Evolutionary conservation across 2,113 vertebrate genomes (phyloP), one percentile per base, ranked within the genome.

Genomic region (Microcebus murinus): DNA sequence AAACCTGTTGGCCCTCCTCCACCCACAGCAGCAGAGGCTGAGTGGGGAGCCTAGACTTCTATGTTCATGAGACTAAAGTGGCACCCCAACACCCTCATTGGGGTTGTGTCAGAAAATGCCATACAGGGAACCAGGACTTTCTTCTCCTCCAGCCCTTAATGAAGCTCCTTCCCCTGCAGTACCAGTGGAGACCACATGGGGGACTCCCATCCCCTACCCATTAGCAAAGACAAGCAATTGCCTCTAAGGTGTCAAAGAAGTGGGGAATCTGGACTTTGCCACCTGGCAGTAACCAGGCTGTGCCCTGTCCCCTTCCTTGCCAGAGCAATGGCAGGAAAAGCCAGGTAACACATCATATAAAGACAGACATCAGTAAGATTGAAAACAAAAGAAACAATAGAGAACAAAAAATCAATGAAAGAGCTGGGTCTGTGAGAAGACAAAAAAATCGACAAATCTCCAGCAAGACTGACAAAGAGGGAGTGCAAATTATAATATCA

Each of bases 361-460:
- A 57, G 45, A 29, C 6, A 77, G 17, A 31, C 20, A 63, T 79
- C 63, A 71, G 27, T n/a, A 86, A 86, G 55, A 80, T 0, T 65
- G 63, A 73, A 82, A 93, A 74, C 31, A 89, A 36, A 68, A 74
- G 77, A 82, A 81, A 36, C 15, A 71, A 31, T 23, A 67, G 71
- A 31, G 27, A 76, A 81, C 71, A 57, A 57, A 57, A 57, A 65
- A 59, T 42, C 55, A 80, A 6, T 13, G 9, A 82, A 55, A 81
- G 25, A 79, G 3, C 21, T 65, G 42, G 31, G 73, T 71, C 57
- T 95, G 84, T 68, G 18, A 92, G 39, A 92, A 90, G 31, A 91
- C 31, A 25, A 68, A 4, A 29, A 67, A 84, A 91, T 1, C 15
- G 57, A 36, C 45, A 77, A 81, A 81, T 57, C n/a, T 48, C 10